Base-by-base conservation (phyloP, 2,113 vertebrate genomes). In the Emberiza fucata region DNA sequence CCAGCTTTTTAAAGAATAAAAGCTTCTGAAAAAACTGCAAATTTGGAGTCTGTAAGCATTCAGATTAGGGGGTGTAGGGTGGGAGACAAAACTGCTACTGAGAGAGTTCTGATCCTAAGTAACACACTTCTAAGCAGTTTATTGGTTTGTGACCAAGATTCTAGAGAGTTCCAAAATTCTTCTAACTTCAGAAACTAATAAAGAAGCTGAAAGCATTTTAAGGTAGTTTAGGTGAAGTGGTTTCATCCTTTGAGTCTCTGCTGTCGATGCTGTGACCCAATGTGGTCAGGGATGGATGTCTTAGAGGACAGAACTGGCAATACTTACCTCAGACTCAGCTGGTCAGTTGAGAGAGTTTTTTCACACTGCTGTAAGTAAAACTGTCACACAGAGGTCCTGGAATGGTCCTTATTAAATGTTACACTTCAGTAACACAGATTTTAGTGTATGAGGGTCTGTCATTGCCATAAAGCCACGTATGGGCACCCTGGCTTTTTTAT, bases 251-350 rank as follows among this genome's bases (percentile, higher is more conserved):
- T 54, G 16, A 20, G 44, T 65, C 64, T 68, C 21, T 60, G 6
- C 18, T 47, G 50, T 72, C 3, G 0, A 0, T 69, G 35, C 73
- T 72, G 61, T 68, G 85, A 57, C 45, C 35, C 1, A 0, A 0
- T 24, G 31, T 85, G 50, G 39, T 45, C 12, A 15, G 5, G 59
- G 63, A 24, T 45, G 63, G 48, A n/a, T n/a, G 16, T 69, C 31
- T 60, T 18, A 24, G 39, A 66, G 29, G 33, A 14, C 5, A 57
- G 25, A 73, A 78, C 29, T 22, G 8, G 31, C 39, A 51, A 9
- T 48, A 1, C 39, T 76, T 24, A 22, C 12, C 29, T 79, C 50
- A 27, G 48, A 15, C 57, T 71, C 51, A n/a, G 33, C 37, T 80
- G 76, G 31, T 60, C 37, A 59, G 8, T 23, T 72, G 14, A 60